These are phyloP conservation scores for Hymenopus coronatus DNA, from an alignment of 2,888 invertebrate species.

Conservation along the genomic window DNA sequence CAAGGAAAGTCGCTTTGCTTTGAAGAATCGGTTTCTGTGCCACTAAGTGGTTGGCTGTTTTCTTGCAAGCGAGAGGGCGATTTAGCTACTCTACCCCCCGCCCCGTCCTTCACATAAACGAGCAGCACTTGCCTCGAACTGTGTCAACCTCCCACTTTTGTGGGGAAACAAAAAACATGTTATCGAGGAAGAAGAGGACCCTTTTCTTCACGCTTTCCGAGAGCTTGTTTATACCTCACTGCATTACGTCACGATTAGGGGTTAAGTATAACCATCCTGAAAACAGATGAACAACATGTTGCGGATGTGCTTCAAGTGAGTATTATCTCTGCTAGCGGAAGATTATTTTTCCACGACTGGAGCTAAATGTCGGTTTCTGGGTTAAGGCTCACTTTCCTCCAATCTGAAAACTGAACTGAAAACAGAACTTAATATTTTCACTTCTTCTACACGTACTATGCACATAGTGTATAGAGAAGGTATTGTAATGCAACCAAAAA, in stretches of 20 bases:
- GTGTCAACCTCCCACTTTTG: neutral
- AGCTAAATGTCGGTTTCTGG: too few species aligned
- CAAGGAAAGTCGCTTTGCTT: slow-evolving; percentile 13
- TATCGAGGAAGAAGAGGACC: neutral
- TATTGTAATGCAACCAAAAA: too few species aligned
- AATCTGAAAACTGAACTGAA: too few species aligned
- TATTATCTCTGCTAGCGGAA: too few species aligned
- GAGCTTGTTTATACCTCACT: neutral
- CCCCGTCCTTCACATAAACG: neutral
- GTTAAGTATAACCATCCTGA: too few species aligned
- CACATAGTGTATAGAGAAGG: too few species aligned
- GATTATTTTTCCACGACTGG: too few species aligned
- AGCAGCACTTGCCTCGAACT: neutral
- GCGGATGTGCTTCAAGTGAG: too few species aligned
- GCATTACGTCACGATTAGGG: neutral
- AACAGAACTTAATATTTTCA: too few species aligned
- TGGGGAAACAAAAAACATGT: neutral
- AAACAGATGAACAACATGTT: too few species aligned
- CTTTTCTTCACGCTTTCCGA: neutral
- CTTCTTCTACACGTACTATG: too few species aligned
- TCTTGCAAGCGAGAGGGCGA: slow-evolving; percentile 1
- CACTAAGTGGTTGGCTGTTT: neutral
- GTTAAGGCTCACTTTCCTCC: too few species aligned
- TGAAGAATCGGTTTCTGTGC: neutral
- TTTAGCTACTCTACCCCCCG: slow-evolving; percentile 12